These are phyloP conservation scores for Poicephalus meyeri DNA, from an alignment of 2,113 vertebrate species.

Conservation along the genomic window DNA sequence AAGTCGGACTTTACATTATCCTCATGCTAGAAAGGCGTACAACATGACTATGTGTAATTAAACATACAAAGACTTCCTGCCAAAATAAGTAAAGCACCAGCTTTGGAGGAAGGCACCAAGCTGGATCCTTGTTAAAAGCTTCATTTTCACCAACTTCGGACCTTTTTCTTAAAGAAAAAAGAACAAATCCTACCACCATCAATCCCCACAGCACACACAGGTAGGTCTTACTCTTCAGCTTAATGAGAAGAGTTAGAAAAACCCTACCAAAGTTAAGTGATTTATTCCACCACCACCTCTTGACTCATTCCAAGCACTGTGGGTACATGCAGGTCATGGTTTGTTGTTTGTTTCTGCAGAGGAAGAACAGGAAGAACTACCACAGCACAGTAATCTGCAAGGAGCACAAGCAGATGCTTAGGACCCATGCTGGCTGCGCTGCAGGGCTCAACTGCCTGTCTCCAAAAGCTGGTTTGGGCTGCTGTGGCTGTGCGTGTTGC, in stretches of 20 bases:
- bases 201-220: background rate
- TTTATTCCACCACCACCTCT: background rate
- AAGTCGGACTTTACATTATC: background rate
- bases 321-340: background rate
- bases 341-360: background rate
- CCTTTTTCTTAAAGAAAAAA: background rate
- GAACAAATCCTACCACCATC: background rate
- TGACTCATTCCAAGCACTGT: background rate
- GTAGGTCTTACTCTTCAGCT: background rate
- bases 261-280: background rate
- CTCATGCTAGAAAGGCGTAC: background rate
- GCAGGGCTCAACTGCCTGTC: background rate
- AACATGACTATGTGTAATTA: background rate
- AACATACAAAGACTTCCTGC: background rate
- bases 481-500: rapidly evolving
- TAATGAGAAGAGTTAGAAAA: background rate
- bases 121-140: background rate
- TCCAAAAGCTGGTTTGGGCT: background rate
- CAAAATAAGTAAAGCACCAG: background rate
- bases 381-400: background rate
- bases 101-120: background rate
- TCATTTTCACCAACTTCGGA: background rate
- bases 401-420: background rate
- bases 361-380: background rate
- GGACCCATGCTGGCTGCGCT: background rate